Base-by-base conservation (phyloP, 2,888 invertebrate genomes). In the Seira ritae region DNA sequence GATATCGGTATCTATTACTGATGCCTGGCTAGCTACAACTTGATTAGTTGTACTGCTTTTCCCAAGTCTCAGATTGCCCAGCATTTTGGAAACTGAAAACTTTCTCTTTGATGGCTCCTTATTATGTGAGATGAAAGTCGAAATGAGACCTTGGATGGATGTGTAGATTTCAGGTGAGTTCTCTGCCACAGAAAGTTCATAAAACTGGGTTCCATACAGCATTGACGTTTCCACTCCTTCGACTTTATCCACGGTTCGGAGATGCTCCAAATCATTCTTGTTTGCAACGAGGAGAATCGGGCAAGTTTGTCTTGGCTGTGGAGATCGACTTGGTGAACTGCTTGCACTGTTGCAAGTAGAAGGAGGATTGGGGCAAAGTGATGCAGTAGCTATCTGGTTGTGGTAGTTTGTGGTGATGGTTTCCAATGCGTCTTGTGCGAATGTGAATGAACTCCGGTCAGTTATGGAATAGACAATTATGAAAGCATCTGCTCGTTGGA, bases 141-240 rank as follows among this genome's bases (percentile, higher is more conserved):
- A 76, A 24, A 88, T 90, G 69, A 88, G 89, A 42, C 80, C 94
- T 93, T 89, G 95, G 89, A 96, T 94, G 79, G 95, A 94, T 70
- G 94, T 93, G 91, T 95, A 95, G 67, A 95, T 93, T 89, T 94
- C 94, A 19, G 94, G 93, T 23, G 94, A 94, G 91, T 95, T 95
- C 90, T 95, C 95, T 0, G 95, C 95, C 6, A 95, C 95, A 22
- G 95, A 95, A n/a, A 95, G 94, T 91, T 96, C 95, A 91, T 94
- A 94, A 91, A 95, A 96, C 70, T 94, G 94, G 87, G 94, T 94
- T 20, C 94, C 93, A 74, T 88, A 89, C 79, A 94, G 93, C 60
- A 94, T 92, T 62, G 95, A 94, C 46, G 94, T 90, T 24, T 93
- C 92, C 88, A 94, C 93, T 19, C 95, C 95, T 90, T 95, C 95